Evolutionary conservation across 2,113 vertebrate genomes (phyloP), one percentile per base, ranked within the genome.

Genomic region (Saguinus imperator): DNA sequence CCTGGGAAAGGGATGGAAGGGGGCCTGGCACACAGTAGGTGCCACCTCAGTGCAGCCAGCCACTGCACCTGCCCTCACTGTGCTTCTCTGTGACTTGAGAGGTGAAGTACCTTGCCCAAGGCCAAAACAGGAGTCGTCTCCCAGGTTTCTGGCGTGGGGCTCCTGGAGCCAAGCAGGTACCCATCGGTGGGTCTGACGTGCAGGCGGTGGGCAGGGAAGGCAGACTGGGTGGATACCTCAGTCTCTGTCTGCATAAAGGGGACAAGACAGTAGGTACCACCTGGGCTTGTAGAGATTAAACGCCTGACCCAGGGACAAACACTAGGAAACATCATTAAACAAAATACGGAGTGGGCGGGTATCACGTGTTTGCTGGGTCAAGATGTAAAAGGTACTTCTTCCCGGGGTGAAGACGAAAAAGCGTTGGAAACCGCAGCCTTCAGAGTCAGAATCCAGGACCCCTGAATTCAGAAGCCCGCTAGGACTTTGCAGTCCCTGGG

Each of bases 91-190:
- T 35, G 43, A 43, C 50, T 75, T 27, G 58, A 75, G 13, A 83
- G 27, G 57, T 21, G 8, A 32, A 77, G 43, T 18, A 10, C 16
- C 40, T 77, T 48, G 29, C 17, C 29, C 29, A 32, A 50, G 27
- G 45, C 48, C 55, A 10, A 9, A 18, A 3, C 13, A 17, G 43
- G 14, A 16, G 21, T 21, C 23, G 9, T 10, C 93, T 76, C 29
- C 52, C 29, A 29, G 23, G 14, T 20, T 0, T 21, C 13, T 0
- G 35, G 35, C 35, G 45, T 27, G 0, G 35, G 58, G 45, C 29
- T n/a, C 82, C 73, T 21, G 43, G 25, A 29, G 16, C 17, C 0
- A 2, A 83, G 68, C 70, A 17, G 21, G 14, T 35, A 1, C 58
- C 75, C 27, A 6, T 64, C 40, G 37, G 40, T 18, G 11, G 14